Conservation (phyloP, 2,113 vertebrate genomes). For the Eurypyga helias region DNA sequence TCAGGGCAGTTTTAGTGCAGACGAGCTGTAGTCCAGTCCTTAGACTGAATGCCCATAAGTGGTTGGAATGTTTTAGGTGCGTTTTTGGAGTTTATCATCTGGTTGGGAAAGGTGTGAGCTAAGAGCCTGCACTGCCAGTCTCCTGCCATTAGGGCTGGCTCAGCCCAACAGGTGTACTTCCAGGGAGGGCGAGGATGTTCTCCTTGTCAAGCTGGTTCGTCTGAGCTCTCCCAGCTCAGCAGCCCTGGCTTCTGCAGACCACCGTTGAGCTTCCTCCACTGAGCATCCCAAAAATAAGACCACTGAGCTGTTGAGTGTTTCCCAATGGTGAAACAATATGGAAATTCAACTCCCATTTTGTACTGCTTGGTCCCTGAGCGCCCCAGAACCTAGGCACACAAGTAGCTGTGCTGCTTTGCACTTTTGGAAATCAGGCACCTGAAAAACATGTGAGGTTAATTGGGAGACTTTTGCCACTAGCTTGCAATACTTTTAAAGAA, state of each 20-base stretch:
- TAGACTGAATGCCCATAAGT: neutral
- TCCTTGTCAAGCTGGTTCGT: neutral
- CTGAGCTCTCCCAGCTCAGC: neutral
- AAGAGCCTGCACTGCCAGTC: neutral
- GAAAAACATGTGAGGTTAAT: neutral
- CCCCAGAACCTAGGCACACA: neutral
- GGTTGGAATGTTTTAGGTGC: neutral
- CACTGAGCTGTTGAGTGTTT: neutral
- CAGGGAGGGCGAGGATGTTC: neutral
- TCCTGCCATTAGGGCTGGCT: neutral
- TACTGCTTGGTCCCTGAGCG: neutral
- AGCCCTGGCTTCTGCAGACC: neutral
- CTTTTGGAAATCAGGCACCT: neutral
- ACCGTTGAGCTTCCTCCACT: accelerated
- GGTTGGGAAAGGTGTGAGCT: neutral
- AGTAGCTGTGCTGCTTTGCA: neutral
- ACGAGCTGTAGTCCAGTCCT: neutral
- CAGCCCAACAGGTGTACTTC: neutral
- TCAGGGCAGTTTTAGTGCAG: neutral
- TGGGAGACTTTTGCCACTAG: neutral
- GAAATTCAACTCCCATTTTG: neutral
- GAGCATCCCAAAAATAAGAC: neutral
- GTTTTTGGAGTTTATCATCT: neutral
- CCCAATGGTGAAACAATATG: neutral
- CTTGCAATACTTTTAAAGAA: neutral